Percentiles rank a stretch among this genome's conserved stretches.
Evolutionary conservation across 2,888 invertebrate species (phyloP).

Genomic region (Chalcis sispes): DNA sequence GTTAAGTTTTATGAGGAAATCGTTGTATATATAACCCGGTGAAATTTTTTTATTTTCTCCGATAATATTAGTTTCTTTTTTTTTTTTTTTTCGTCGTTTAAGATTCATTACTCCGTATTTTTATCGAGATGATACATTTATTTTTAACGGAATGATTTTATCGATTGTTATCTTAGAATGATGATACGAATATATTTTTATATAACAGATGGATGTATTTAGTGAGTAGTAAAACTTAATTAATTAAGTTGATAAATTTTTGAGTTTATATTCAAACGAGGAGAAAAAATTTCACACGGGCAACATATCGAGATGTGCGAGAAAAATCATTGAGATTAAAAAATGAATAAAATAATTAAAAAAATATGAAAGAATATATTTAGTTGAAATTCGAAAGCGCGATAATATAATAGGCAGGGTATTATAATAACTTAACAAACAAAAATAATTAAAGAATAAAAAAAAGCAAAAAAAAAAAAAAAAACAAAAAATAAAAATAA

Average conservation of each 20-base stretch:
- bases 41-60: constrained; percentile 32
- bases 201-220: constrained; percentile 1
- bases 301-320: not conserved
- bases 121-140: not conserved
- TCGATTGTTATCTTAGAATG: not conserved
- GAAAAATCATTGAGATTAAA: not conserved
- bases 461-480: too few species aligned
- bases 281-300: constrained; percentile 21
- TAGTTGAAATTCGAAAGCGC: constrained; percentile 14
- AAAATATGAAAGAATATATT: not conserved
- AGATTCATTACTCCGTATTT: not conserved
- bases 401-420: constrained; percentile 30
- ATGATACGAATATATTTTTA: constrained; percentile 30
- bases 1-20: constrained; percentile 10
- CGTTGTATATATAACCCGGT: not conserved
- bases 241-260: not conserved
- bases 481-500: too few species aligned
- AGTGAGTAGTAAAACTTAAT: not conserved
- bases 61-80: not conserved
- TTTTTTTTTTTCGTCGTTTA: not conserved
- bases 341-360: not conserved
- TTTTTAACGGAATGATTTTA: too few species aligned
- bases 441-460: not conserved
- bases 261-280: not conserved
- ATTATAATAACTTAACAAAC: constrained; percentile 12